phyloP scores from a whole-genome alignment of 2,797 vertebrate species.

The Distichodus sexfasciatus region DNA sequence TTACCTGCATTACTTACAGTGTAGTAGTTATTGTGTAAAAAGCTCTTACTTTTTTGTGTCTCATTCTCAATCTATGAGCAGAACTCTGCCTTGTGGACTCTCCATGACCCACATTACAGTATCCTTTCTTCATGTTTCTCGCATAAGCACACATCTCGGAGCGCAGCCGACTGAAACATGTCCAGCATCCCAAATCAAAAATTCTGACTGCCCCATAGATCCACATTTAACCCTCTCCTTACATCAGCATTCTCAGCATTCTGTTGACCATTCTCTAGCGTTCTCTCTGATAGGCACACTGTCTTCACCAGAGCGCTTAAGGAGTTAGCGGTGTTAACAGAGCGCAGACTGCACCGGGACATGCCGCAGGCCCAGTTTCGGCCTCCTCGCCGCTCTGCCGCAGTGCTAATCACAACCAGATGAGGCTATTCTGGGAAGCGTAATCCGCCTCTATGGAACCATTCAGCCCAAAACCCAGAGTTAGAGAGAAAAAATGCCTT shows the following conservation, averaged over 20 bases:
- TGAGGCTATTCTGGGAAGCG: constrained; percentile 37
- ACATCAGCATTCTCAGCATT: no score
- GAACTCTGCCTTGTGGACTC: constrained; percentile 10
- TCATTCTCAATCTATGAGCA: constrained; percentile 3
- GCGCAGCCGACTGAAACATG: constrained; percentile 3
- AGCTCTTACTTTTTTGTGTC: no score
- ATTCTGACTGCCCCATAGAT: neutral
- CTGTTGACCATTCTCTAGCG: neutral
- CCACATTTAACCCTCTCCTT: no score
- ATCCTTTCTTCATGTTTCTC: neutral
- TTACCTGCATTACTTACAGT: no score
- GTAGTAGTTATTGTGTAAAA: no score
- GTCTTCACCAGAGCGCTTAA: neutral
- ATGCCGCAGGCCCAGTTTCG: constrained; percentile 21
- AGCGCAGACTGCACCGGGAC: constrained; percentile 16
- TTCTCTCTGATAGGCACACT: neutral
- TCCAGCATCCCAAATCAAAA: constrained; percentile 2
- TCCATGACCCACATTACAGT: constrained; percentile 41
- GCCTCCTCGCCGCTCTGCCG: constrained; percentile 5
- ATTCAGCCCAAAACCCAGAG: neutral
- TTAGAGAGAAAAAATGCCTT: neutral
- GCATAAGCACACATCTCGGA: neutral
- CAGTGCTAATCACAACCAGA: constrained; percentile 41
- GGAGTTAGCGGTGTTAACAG: constrained; percentile 21
- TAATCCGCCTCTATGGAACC: constrained; percentile 31